These are phyloP conservation scores for Pentalonia nigronervosa DNA, from an alignment of 1,140 invertebrate genomes.

Conservation along the genomic window DNA sequence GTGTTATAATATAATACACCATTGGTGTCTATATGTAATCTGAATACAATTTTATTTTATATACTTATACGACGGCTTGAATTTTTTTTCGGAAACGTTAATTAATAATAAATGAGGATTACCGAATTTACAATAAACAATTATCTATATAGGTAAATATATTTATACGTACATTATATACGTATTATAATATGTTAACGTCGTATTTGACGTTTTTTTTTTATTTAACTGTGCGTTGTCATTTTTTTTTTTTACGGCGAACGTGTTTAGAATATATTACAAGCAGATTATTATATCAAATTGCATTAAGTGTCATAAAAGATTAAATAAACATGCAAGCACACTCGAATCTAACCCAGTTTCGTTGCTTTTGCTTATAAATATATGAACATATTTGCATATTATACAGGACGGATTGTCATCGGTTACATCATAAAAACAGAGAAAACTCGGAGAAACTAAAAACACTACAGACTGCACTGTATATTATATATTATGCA, in stretches of 20 bases:
- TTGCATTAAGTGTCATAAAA: not conserved
- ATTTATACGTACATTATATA: not conserved
- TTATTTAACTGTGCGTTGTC: not conserved
- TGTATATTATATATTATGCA: not conserved
- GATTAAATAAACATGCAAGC: constrained; percentile 23
- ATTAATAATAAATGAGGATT: not conserved
- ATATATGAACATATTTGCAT: not conserved
- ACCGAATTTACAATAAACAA: not conserved
- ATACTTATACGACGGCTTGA: not conserved
- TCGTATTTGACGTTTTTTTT: not conserved
- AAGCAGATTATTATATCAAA: constrained; percentile 30
- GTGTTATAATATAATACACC: not conserved
- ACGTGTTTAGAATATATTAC: not conserved
- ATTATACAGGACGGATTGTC: not conserved
- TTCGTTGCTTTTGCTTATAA: not conserved
- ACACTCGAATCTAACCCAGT: constrained; percentile 2
- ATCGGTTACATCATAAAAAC: not conserved
- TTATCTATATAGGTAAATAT: not conserved
- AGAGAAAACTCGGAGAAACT: not conserved
- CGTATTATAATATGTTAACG: not conserved
- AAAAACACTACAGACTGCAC: not conserved
- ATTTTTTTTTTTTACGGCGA: not conserved
- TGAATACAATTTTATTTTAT: not conserved
- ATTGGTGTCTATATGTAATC: not conserved
- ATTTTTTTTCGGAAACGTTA: not conserved